Base-by-base conservation (phyloP, 2,797 vertebrate genomes). In the Ceyx erithaca region DNA sequence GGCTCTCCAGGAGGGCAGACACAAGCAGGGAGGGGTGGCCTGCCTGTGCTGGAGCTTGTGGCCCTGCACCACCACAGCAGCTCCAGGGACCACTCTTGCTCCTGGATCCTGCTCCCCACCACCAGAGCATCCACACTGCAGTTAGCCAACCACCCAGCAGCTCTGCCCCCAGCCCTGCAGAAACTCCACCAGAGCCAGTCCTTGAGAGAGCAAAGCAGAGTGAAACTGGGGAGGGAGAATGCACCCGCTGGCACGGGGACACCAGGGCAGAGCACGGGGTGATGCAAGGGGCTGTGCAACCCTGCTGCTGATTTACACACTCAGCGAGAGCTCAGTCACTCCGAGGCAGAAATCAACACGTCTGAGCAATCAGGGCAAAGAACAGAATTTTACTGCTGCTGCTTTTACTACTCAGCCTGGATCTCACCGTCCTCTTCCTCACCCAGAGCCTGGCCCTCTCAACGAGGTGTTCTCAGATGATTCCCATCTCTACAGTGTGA, bases 221-320 rank as follows among this genome's bases (percentile, higher is more conserved):
- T 1, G 15, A 20, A 54, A 30, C 31, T 9, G 8, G 88, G 80
- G 59, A 72, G 57, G 40, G 37, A 52, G 80, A 62, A 51, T 4
- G 25, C 9, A 3, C 5, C 10, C 26, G 23, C 57, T 17, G 57
- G 10, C 5, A 14, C 14, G 5, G 40, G 55, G 33, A 21, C 2
- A 25, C 10, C 23, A 12, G 16, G 6, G 1, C 0, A 31, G 14
- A 37, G 40, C 12, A 16, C 19, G 6, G 17, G 1, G 0, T 14
- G 51, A 12, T 59, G 59, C 7, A 14, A 61, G 4, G 18, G 1
- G 33, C 70, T 45, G 2, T 2, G 25, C n/a, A 22, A 28, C 33
- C 40, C 64, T 45, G 62, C 67, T 63, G 71, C 48, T 54, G 28
- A 28, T 30, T 59, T 12, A 28, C 68, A 45, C 10, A 19, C 23